A percentile compares a stretch with the other conserved stretches of the same genome.
These are phyloP conservation scores for Lymantria dispar DNA, from an alignment of 2,888 invertebrate species.

Conservation along the genomic window DNA sequence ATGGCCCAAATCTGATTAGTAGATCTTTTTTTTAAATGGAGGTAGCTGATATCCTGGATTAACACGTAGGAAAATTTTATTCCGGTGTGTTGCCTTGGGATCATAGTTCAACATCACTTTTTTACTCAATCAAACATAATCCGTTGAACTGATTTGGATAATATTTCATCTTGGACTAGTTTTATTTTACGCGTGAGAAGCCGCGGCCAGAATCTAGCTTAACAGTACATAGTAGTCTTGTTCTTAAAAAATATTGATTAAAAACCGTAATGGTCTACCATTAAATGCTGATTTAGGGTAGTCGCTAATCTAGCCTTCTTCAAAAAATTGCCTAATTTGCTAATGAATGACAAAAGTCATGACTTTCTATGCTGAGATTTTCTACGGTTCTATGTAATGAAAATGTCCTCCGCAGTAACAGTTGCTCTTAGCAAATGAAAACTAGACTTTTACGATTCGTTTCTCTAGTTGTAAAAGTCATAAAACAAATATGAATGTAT, in stretches of 20 bases:
- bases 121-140: no score
- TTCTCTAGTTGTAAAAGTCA: constrained; percentile 10
- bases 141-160: no score
- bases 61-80: no score
- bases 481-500: no score
- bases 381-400: constrained; percentile 49
- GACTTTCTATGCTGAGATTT: constrained; percentile 24
- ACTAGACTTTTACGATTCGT: constrained; percentile 68
- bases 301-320: constrained; percentile 12
- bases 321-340: constrained; percentile 30
- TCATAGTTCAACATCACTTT: no score
- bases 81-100: no score
- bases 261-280: not conserved
- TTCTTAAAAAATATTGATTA: constrained; percentile 11
- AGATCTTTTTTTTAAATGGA: no score
- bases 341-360: constrained; percentile 24
- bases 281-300: not conserved
- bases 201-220: no score
- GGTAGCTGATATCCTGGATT: no score
- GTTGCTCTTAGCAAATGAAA: constrained; percentile 72
- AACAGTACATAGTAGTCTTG: no score
- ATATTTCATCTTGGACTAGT: no score
- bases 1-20: not conserved
- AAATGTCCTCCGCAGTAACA: constrained; percentile 53
- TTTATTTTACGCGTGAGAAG: no score